Evolutionary conservation across 2,113 vertebrate species (phyloP).

Genomic region (Corythornis madagascariensis): DNA sequence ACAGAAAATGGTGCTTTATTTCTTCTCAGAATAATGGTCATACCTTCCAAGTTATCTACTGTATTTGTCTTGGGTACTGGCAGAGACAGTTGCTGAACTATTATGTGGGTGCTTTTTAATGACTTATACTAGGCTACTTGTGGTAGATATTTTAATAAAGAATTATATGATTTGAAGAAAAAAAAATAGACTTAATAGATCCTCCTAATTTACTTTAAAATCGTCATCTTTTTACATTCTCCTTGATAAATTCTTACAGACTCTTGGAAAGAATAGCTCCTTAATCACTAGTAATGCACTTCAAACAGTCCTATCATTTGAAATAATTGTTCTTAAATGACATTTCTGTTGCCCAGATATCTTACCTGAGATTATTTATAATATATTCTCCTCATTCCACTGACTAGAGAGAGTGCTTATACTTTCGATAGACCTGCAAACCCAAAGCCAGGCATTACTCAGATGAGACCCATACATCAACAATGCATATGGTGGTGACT

Average conservation of each 20-base stretch:
- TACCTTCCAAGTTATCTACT: not conserved
- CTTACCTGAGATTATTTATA: not conserved
- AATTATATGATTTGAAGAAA: constrained; percentile 8
- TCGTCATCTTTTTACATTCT: constrained; percentile 23
- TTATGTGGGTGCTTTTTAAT: not conserved
- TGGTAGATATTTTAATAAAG: constrained; percentile 32
- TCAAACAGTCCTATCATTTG: not conserved
- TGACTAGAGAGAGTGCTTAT: not conserved
- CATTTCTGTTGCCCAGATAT: not conserved
- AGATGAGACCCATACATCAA: not conserved
- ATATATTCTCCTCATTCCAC: not conserved
- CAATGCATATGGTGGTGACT: not conserved
- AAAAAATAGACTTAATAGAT: not conserved
- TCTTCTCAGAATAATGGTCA: constrained; percentile 36
- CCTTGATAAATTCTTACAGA: constrained; percentile 15
- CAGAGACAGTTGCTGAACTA: not conserved
- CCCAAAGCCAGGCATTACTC: not conserved
- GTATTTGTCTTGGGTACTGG: constrained; percentile 44
- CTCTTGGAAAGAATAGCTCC: constrained; percentile 20
- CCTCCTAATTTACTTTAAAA: constrained; percentile 12
- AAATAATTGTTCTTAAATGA: not conserved
- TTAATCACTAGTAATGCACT: not conserved
- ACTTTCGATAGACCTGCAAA: not conserved
- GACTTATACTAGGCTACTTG: constrained; percentile 9
- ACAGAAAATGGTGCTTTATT: constrained; percentile 42